Base-by-base conservation (phyloP, 2,797 vertebrate species). In the Garrulus glandarius region DNA sequence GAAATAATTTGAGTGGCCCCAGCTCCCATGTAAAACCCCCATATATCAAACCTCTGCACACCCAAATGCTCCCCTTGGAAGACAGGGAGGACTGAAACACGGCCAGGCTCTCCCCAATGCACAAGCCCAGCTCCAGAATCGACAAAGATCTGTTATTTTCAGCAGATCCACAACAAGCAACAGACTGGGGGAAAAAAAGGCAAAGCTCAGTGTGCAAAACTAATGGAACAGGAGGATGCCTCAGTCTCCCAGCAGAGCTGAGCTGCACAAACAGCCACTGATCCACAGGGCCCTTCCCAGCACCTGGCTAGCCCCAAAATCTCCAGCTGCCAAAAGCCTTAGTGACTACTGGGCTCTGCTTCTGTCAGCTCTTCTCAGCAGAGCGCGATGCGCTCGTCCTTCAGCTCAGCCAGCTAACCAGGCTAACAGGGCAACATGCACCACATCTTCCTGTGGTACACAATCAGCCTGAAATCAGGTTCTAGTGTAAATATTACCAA, bases 321-420 rank as follows among this genome's bases (percentile, higher is more conserved):
- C 63, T 36, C 43, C 12, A 3, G 55, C 57, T 53, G 39, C 56
- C 82, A 84, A 70, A 84, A 78, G 2, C 41, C 46, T 65, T 50
- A 32, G 10, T 68, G 55, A 41, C 36, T 70, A 3, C 11, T 24
- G 19, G 17, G 63, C 74, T 82, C 74, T 82, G 64, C 52, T 61
- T 29, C 52, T 80, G 11, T 34, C 65, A 60, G n/a, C 68, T 5
- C 0, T 37, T 39, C 87, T 78, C 59, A 55, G 34, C 63, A 82
- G 57, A 50, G 68, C 53, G 13, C 2, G 4, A 55, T 39, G 43
- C 0, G 0, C 44, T 86, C 1, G 0, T 59, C 29, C 37, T 65
- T 68, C 64, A 63, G 39, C 49, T 81, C 70, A 89, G 83, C 63
- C 49, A 81, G 57, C 44, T 84, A 21, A 93, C 68, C 89, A 88